These are phyloP conservation scores for Sinocyclocheilus maitianheensis DNA, from an alignment of 2,113 vertebrate species.

Conservation along the genomic window DNA sequence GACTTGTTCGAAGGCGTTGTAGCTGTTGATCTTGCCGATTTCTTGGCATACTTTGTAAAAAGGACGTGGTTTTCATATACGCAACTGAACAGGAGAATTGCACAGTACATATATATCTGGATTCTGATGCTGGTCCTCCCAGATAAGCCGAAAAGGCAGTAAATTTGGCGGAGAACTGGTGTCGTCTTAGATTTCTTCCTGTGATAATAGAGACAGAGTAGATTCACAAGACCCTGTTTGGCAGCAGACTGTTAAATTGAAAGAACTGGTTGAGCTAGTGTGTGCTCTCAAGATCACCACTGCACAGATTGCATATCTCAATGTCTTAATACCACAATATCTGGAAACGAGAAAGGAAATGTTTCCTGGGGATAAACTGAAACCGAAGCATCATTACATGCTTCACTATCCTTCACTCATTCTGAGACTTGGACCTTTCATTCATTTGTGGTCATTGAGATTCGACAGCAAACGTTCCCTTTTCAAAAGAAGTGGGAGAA, in stretches of 20 bases:
- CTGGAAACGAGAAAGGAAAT: slow-evolving; percentile 51
- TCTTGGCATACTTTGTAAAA: slow-evolving; percentile 30
- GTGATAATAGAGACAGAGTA: slow-evolving; percentile 47
- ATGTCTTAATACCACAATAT: slow-evolving; percentile 42
- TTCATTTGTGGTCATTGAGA: slow-evolving; percentile 43
- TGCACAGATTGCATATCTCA: slow-evolving; percentile 30
- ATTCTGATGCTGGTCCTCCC: slow-evolving; percentile 33
- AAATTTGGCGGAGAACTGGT: slow-evolving; percentile 46
- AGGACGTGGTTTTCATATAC: slow-evolving; percentile 35
- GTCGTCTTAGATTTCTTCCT: slow-evolving; percentile 45
- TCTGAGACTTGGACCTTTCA: slow-evolving; percentile 37
- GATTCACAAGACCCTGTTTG: slow-evolving; percentile 43
- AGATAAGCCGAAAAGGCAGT: not conserved
- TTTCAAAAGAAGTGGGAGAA: slow-evolving; percentile 50
- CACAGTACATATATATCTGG: slow-evolving; percentile 40
- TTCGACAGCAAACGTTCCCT: slow-evolving; percentile 52
- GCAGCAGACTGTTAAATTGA: slow-evolving; percentile 41
- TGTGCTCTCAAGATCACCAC: slow-evolving; percentile 38
- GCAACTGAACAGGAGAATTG: slow-evolving; percentile 37
- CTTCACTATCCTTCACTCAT: slow-evolving; percentile 40
- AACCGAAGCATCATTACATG: slow-evolving; percentile 51
- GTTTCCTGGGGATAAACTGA: slow-evolving; percentile 10
- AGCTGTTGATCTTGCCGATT: slow-evolving; percentile 36
- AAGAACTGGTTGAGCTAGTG: slow-evolving; percentile 50
- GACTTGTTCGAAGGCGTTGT: slow-evolving; percentile 46